These are phyloP conservation scores for Melanchra persicariae DNA, from an alignment of 2,888 invertebrate genomes.

Conservation along the genomic window DNA sequence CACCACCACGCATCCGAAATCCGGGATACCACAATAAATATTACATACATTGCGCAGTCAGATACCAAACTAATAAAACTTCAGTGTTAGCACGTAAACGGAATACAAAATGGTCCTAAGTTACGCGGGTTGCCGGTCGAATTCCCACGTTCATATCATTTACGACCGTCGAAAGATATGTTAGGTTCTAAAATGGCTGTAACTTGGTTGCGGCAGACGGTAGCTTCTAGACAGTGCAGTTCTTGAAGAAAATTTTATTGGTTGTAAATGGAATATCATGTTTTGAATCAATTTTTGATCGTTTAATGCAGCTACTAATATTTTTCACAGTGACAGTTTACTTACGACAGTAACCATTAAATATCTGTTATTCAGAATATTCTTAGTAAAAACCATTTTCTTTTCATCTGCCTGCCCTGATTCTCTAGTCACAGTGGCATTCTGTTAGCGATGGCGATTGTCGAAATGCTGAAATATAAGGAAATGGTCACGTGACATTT, in stretches of 20 bases:
- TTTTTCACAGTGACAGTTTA: not conserved
- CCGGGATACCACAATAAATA: slow-evolving; percentile 58
- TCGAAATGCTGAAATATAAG: too few relatives aligned
- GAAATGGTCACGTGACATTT: too few relatives aligned
- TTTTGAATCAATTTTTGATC: not conserved
- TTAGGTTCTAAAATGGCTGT: slow-evolving; percentile 42
- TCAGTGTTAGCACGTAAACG: slow-evolving; percentile 57
- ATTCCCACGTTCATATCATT: slow-evolving; percentile 50
- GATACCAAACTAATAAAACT: slow-evolving; percentile 69
- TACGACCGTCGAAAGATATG: slow-evolving; percentile 42
- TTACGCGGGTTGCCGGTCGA: slow-evolving; percentile 31
- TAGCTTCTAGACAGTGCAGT: slow-evolving; percentile 8
- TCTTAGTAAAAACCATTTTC: too few relatives aligned
- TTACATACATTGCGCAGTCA: slow-evolving; percentile 57
- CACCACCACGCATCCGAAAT: slow-evolving; percentile 43
- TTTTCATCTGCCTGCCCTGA: too few relatives aligned
- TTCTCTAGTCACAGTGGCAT: too few relatives aligned
- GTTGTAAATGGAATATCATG: not conserved
- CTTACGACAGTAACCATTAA: not conserved
- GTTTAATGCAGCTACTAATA: not conserved
- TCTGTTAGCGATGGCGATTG: too few relatives aligned
- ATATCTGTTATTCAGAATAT: not conserved
- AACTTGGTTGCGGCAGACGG: slow-evolving; percentile 16
- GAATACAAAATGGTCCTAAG: slow-evolving; percentile 56
- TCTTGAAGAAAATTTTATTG: not conserved